Conservation (phyloP, 2,113 vertebrate species). For the Gymnorhina tibicen region DNA sequence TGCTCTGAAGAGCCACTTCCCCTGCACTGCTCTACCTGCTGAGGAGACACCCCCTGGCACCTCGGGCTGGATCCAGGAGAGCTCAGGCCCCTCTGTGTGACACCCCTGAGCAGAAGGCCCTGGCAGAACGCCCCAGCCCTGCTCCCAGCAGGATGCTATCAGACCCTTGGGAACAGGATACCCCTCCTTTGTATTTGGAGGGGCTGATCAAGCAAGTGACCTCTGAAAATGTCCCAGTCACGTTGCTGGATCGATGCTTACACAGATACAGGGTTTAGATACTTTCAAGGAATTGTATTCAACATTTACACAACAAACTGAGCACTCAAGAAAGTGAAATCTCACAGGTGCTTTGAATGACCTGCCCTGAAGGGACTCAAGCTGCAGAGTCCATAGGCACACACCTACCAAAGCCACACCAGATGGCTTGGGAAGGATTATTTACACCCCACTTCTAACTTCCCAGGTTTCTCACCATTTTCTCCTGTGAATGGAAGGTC, state of each 20-base stretch:
- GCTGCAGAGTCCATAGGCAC: not conserved
- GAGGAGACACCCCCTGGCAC: not conserved
- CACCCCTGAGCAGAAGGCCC: not conserved
- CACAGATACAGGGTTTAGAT: not conserved
- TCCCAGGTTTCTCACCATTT: conserved; percentile 64
- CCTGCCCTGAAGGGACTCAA: not conserved
- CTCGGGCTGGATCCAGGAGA: not conserved
- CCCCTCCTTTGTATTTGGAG: not conserved
- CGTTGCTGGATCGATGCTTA: not conserved
- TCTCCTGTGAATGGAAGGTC: conserved; percentile 82
- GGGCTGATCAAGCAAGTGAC: not conserved
- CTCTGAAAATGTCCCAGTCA: not conserved
- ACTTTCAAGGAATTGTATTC: not conserved
- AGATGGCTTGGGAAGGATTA: not conserved
- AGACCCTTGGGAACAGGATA: accelerated
- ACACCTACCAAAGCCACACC: not conserved
- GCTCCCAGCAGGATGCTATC: not conserved
- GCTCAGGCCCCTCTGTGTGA: not conserved
- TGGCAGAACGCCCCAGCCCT: not conserved
- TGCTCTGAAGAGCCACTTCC: not conserved
- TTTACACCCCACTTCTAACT: not conserved
- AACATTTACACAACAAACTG: not conserved
- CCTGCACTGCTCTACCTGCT: not conserved
- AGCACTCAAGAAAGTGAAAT: not conserved
- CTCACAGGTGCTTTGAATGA: not conserved